Evolutionary conservation across 2,113 vertebrate genomes (phyloP), one percentile per base, ranked within the genome.

Genomic region (Neodon shergylaensis): DNA sequence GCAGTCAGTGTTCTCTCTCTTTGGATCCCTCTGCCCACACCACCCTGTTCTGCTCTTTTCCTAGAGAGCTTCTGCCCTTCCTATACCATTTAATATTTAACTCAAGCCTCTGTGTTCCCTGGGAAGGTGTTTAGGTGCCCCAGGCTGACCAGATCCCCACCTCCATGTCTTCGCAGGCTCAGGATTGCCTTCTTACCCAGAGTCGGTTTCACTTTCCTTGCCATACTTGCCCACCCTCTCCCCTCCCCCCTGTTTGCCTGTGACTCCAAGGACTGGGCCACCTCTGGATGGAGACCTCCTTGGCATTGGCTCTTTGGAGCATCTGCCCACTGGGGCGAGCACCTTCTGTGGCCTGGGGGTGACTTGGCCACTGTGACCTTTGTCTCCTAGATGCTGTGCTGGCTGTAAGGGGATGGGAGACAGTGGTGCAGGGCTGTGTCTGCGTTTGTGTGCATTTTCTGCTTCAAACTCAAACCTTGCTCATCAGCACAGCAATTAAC

Each of bases 401-500:
- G 90, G 58, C 42, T 65, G 44, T 36, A n/a, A 85, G 72, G 79
- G 63, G 70, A 86, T 58, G 54, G 65, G 74, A 42, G 28, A 54
- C 12, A 58, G 84, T 21, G 5, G n/a, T n/a, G 31, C 31, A 3
- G 47, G 93, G 26, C 54, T 36, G 16, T 77, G 44, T 95, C 47
- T 87, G 74, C 85, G 92, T 95, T 81, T 93, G 66, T 49, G 74
- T 92, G 91, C 42, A 12, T 95, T 94, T 12, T 14, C 0, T 86
- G 96, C 81, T 54, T 96, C 83, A 49, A 33, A 47, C 86, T 84
- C 95, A 95, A 96, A 86, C 68, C 94, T 96, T 78, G 66, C 88
- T 96, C 93, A 89, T 95, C 94, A 97, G 92, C 82, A 68, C 82
- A 65, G 96, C 95, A 96, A 91, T 97, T 94, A 97, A 83, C 63